A percentile compares a stretch with the other conserved stretches of the same genome.
Conservation (phyloP, 2,113 vertebrate species). For the Leucopsar rothschildi region DNA sequence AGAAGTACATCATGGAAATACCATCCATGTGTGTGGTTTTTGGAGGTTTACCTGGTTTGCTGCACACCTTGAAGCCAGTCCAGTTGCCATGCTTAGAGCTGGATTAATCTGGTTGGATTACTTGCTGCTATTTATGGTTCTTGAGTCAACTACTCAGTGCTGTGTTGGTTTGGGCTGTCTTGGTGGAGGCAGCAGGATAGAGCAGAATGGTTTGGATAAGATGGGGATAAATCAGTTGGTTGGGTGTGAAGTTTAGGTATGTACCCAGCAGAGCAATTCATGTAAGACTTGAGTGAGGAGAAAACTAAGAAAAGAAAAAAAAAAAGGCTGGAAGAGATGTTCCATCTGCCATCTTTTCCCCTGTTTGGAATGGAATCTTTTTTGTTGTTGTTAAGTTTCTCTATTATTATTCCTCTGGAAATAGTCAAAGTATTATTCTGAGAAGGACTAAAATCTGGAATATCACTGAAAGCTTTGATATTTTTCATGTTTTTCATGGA, state of each 20-base stretch:
- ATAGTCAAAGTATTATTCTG: background rate
- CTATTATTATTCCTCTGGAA: background rate
- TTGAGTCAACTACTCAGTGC: background rate
- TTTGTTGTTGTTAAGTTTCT: background rate
- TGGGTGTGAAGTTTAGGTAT: background rate
- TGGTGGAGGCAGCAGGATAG: background rate
- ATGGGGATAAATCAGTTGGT: fast-evolving
- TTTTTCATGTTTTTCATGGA: background rate
- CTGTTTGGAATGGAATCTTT: background rate
- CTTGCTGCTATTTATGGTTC: constrained; percentile 31
- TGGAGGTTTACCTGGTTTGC: background rate
- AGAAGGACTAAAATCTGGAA: background rate
- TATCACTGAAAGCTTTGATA: background rate
- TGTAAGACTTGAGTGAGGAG: background rate
- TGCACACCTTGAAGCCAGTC: background rate
- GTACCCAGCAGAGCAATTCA: background rate
- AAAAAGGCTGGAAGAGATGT: background rate
- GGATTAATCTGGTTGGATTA: constrained; percentile 26
- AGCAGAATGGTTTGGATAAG: background rate
- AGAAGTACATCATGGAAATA: background rate
- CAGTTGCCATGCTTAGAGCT: background rate
- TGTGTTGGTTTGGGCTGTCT: background rate
- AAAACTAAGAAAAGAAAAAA: background rate
- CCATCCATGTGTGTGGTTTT: background rate
- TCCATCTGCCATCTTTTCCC: background rate